Evolutionary conservation across 2,113 vertebrate genomes (phyloP).

Genomic region (cattle (Bos taurus)): DNA sequence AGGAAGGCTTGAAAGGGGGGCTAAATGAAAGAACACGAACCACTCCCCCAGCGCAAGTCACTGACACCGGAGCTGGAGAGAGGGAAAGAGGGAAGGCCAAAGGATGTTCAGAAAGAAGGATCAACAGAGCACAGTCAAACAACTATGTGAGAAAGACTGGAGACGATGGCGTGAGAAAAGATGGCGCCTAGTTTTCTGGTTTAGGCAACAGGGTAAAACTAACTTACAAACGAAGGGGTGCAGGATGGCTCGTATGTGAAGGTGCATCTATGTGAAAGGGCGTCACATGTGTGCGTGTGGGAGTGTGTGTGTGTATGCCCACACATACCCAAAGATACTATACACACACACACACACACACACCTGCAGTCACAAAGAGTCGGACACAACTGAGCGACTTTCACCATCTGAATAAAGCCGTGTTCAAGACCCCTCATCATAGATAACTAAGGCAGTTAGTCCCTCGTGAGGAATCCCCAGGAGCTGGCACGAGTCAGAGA

Average conservation of each 20-base stretch:
- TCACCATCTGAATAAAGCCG: not conserved
- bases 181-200: not conserved
- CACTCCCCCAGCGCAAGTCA: not conserved
- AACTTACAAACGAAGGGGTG: not conserved
- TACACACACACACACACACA: not conserved
- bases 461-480: not conserved
- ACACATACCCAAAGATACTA: not conserved
- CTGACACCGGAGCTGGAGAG: not conserved
- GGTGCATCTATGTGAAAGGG: not conserved
- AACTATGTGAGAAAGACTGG: too few relatives aligned
- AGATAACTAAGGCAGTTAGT: not conserved
- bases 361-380: not conserved
- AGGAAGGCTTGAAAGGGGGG: not conserved
- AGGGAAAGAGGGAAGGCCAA: not conserved
- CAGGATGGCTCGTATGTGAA: not conserved
- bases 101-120: not conserved
- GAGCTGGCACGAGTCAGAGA: not conserved
- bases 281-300: fast-evolving
- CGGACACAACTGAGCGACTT: not conserved
- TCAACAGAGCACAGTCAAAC: not conserved
- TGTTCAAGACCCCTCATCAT: not conserved
- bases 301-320: not conserved
- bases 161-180: not conserved
- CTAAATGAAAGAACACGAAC: not conserved
- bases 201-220: not conserved